Conservation (phyloP, 2,888 invertebrate species). For the Aphrophora alni region DNA sequence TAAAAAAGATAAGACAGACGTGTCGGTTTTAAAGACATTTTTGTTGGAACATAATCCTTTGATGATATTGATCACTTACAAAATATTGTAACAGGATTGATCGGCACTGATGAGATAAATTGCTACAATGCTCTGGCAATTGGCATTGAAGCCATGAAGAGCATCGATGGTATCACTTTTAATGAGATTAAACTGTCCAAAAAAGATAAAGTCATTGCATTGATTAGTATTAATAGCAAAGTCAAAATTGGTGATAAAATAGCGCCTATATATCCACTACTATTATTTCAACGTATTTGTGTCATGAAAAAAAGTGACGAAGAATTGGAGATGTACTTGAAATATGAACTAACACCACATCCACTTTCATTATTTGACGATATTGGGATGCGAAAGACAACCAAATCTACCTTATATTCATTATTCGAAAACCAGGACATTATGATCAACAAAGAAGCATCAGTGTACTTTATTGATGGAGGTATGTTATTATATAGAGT, state of each 20-base stretch:
- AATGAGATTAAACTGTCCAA: background rate
- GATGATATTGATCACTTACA: background rate
- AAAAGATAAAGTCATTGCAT: too few species aligned
- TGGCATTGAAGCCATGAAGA: background rate
- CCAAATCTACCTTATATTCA: background rate
- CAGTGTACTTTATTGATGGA: too few species aligned
- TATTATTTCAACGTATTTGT: too few species aligned
- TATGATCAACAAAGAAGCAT: too few species aligned
- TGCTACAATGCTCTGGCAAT: background rate
- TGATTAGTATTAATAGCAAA: too few species aligned
- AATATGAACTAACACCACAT: background rate
- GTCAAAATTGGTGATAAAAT: too few species aligned
- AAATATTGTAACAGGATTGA: conserved; percentile 16
- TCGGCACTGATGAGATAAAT: conserved; percentile 6
- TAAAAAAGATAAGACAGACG: too few species aligned
- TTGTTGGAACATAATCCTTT: background rate
- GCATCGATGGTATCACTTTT: background rate
- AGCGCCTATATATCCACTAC: too few species aligned
- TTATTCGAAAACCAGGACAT: too few species aligned
- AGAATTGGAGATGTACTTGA: background rate
- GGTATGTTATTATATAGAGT: too few species aligned
- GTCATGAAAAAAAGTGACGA: too few species aligned
- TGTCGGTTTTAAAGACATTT: too few species aligned
- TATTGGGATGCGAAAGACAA: background rate
- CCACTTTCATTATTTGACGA: background rate